Base-by-base conservation (phyloP, 2,888 invertebrate species). In the Apodemia duryi region DNA sequence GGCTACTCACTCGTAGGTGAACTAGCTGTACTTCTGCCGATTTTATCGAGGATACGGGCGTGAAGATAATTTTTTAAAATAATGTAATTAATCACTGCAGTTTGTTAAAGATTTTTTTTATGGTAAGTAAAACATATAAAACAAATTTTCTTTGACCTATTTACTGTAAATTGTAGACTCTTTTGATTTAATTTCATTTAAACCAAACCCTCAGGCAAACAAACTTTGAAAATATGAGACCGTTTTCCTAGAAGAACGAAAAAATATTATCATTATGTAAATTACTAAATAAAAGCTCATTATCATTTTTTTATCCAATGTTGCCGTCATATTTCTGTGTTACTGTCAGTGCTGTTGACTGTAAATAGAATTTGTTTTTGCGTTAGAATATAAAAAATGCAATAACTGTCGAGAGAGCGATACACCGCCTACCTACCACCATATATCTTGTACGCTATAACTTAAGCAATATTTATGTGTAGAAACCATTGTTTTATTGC, bases 301-400 rank as follows among this genome's bases (percentile, higher is more conserved):
- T 32, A 54, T 65, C 41, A 63, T 65, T 63, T 10, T 63, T 63
- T 29, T 61, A 68, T 74, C 49, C 66, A 54, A 60, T 35, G n/a
- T 35, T 60, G 35, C 29, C 6, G 35, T 32, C 67, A 77, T 77
- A 79, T 82, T 80, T 81, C 76, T 70, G 74, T 76, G 74, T 81
- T 76, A 75, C 77, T 79, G 79, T 79, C 80, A 79, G 79, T 81
- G 79, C 73, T 74, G 80, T 76, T 75, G 72, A 75, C 75, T 75
- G 80, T 81, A 83, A 85, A 85, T 82, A 82, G 80, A 85, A 82
- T 84, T 82, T 81, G 70, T 75, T 75, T 72, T 76, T 70, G 82
- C 82, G 79, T 83, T 85, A 77, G 78, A 77, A 77, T 80, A 82
- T 85, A 85, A 84, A 85, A 82, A 81, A 76, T 74, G 81, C 80